A percentile compares a stretch with the other conserved stretches of the same genome.
phyloP scores from a whole-genome alignment of 2,888 invertebrate species.

The Pseudococcus longispinus region DNA sequence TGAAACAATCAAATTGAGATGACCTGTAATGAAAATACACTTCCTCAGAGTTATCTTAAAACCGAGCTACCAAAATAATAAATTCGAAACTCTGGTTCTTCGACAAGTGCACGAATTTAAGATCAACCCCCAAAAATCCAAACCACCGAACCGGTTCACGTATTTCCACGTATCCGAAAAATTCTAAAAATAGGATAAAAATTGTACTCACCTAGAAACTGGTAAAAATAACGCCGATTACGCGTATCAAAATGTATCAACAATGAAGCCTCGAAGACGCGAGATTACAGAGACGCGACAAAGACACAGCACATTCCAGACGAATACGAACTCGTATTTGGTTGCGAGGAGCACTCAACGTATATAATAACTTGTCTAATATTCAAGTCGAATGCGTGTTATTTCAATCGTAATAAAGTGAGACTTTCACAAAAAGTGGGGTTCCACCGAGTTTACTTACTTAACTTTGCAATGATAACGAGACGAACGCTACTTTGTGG shows the following conservation, averaged over 20 bases:
- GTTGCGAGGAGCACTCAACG: conserved; percentile 19
- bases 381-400: conserved; percentile 28
- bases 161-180: neutral
- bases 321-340: conserved; percentile 41
- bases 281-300: neutral
- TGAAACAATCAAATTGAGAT: too few species aligned
- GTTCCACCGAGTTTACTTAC: conserved; percentile 1
- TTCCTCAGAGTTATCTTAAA: too few species aligned
- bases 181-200: neutral
- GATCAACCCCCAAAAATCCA: too few species aligned
- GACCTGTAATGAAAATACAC: too few species aligned
- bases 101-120: too few species aligned
- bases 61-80: too few species aligned
- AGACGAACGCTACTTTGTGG: conserved; percentile 17
- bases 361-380: conserved; percentile 37
- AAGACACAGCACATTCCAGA: conserved; percentile 50
- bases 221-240: neutral
- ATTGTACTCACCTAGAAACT: neutral
- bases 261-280: neutral
- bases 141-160: too few species aligned
- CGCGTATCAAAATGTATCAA: neutral
- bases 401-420: conserved; percentile 36
- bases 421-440: conserved; percentile 45
- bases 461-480: conserved; percentile 28
- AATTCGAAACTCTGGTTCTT: too few species aligned